Evolutionary conservation across 2,113 vertebrate genomes (phyloP).

Genomic region (Alexandromys fortis): DNA sequence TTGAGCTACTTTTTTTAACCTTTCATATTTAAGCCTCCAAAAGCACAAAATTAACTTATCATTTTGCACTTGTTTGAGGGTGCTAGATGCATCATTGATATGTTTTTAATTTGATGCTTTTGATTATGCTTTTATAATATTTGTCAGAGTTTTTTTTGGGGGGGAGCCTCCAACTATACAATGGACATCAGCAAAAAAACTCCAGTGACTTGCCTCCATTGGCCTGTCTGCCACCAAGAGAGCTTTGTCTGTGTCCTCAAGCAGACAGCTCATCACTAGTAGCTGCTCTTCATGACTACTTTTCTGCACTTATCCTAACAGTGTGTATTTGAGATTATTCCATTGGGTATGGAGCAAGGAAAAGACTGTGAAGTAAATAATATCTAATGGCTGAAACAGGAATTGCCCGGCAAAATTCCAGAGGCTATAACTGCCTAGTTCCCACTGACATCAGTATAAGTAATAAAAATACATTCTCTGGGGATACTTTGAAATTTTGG

Average conservation of each 20-base stretch:
- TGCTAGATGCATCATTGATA: background rate
- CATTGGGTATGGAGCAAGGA: background rate
- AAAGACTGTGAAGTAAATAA: conserved; percentile 51
- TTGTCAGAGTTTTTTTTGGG: background rate
- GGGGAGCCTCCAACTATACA: conserved; percentile 27
- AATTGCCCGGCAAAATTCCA: conserved; percentile 16
- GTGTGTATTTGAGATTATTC: conserved; percentile 40
- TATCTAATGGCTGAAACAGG: conserved; percentile 44
- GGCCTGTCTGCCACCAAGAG: conserved; percentile 16
- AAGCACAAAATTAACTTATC: conserved; percentile 31
- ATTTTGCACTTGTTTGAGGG: conserved; percentile 31
- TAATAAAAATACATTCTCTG: conserved; percentile 40
- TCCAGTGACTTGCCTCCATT: background rate
- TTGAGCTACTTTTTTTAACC: conserved; percentile 21
- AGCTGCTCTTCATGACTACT: background rate
- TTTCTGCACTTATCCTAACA: conserved; percentile 29
- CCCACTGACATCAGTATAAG: conserved; percentile 34
- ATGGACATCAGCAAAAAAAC: conserved; percentile 39
- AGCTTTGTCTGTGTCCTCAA: background rate
- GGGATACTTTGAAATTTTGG: conserved; percentile 64
- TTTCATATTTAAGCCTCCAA: conserved; percentile 35
- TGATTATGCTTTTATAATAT: conserved; percentile 50
- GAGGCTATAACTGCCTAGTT: conserved; percentile 35
- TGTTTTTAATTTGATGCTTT: background rate
- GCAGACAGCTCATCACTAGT: background rate